A percentile compares a stretch with the other conserved stretches of the same genome.
These are phyloP conservation scores for Puffinus mauretanicus DNA, from an alignment of 2,113 vertebrate genomes.

Conservation along the genomic window DNA sequence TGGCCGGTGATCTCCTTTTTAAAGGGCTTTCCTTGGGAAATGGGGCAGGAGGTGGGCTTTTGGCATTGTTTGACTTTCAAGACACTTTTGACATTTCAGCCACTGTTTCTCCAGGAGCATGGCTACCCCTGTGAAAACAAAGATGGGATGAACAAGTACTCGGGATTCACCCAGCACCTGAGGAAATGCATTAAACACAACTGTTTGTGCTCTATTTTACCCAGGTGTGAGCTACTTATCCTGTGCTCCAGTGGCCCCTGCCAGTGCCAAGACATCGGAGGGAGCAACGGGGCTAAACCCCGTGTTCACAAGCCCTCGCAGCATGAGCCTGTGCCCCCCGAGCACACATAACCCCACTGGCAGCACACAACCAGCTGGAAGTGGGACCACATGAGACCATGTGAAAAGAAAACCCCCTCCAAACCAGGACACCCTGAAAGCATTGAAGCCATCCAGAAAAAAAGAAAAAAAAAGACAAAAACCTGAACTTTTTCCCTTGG, in stretches of 20 bases:
- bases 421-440: not conserved
- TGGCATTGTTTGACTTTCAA: not conserved
- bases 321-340: fast-evolving
- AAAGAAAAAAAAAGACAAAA: not conserved
- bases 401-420: not conserved
- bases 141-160: not conserved
- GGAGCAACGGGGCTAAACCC: not conserved
- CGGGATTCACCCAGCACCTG: fast-evolving
- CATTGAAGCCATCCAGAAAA: not conserved
- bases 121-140: not conserved
- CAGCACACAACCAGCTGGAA: not conserved
- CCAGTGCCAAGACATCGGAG: fast-evolving
- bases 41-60: not conserved
- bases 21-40: not conserved
- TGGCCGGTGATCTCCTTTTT: not conserved
- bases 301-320: fast-evolving
- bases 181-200: not conserved
- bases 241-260: not conserved
- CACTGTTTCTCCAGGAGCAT: not conserved
- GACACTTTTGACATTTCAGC: not conserved
- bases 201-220: not conserved
- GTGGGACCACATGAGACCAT: fast-evolving
- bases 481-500: not conserved
- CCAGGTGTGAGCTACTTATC: not conserved
- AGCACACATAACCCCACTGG: not conserved